These are phyloP conservation scores for Gasterosteus aculeatus DNA, from an alignment of 2,113 vertebrate genomes.

Conservation along the genomic window DNA sequence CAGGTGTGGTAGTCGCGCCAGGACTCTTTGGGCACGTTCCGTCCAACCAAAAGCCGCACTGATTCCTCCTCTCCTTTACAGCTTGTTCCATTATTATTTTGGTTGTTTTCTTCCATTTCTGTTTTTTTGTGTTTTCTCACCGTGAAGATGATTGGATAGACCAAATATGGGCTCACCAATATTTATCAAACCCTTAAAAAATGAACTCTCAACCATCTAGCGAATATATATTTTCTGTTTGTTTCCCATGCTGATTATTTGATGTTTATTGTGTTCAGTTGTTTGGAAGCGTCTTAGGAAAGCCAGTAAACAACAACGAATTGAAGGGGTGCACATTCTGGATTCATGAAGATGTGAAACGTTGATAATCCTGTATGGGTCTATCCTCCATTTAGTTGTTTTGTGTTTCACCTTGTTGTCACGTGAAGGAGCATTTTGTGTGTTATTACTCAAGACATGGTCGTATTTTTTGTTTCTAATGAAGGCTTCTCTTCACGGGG, in stretches of 20 bases:
- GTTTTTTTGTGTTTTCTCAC: constrained; percentile 40
- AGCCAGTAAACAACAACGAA: not conserved
- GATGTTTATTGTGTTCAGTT: constrained; percentile 16
- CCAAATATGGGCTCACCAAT: constrained; percentile 56
- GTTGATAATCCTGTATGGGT: constrained; percentile 53
- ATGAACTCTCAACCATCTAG: constrained; percentile 23
- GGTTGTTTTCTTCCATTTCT: constrained; percentile 58
- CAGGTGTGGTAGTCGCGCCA: constrained; percentile 84
- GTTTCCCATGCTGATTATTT: not conserved
- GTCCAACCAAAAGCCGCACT: constrained; percentile 78
- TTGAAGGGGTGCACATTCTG: not conserved
- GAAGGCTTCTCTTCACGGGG: constrained; percentile 41
- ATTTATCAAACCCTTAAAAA: constrained; percentile 17
- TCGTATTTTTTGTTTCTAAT: constrained; percentile 47
- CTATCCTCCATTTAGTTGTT: constrained; percentile 49
- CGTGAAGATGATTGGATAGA: constrained; percentile 61
- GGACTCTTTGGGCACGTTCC: constrained; percentile 59
- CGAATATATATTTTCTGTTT: not conserved
- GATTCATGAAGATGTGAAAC: not conserved
- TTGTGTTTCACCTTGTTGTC: constrained; percentile 46
- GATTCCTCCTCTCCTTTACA: constrained; percentile 38
- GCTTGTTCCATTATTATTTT: constrained; percentile 42
- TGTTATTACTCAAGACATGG: constrained; percentile 41
- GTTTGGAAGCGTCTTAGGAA: constrained; percentile 2
- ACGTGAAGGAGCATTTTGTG: constrained; percentile 64